Evolutionary conservation across 2,797 vertebrate genomes (phyloP), one percentile per base, ranked within the genome.

Genomic region (Halcyon leucocephala): DNA sequence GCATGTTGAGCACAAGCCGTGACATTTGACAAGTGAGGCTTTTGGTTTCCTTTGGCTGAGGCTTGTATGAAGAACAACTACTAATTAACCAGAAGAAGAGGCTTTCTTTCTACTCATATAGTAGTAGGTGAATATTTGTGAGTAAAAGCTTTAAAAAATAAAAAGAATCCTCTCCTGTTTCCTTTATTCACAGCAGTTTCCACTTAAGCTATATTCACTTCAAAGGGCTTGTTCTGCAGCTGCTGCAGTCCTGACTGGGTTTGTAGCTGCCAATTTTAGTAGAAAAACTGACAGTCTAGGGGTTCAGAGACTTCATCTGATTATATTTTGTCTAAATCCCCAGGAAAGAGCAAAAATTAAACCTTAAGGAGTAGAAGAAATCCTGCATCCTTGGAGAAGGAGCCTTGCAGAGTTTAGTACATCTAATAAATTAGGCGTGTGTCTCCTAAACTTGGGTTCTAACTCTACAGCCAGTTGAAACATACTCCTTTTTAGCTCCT

Each of bases 261-360:
- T 85, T 84, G 31, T 80, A 88, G 46, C 80, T 96, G 85, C 76
- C 66, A 76, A 46, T 93, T 96, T 94, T 87, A 94, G 76, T 46
- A 69, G 69, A 57, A 58, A 91, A 90, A 35, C n/a, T 57, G 85
- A 64, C 81, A 72, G 33, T 71, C 60, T 62, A 22, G 74, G 48
- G 12, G 31, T 91, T 83, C 73, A 71, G 85, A 48, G 66, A 28
- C 13, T 93, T 90, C 51, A 55, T 17, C 44, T 73, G 42, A 33
- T 49, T 61, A 2, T 54, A 41, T 84, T 92, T 87, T 74, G 67
- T 87, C 33, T 73, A 64, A 94, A 86, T 80, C 55, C 24, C 46
- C 4, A 20, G 49, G 10, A 41, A 90, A 86, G 55, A 42, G 31
- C 44, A 58, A 55, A 49, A 86, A 72, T 21, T 46, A 61, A 79